Base-by-base conservation (phyloP, 2,113 vertebrate species). In the Cettia cetti region DNA sequence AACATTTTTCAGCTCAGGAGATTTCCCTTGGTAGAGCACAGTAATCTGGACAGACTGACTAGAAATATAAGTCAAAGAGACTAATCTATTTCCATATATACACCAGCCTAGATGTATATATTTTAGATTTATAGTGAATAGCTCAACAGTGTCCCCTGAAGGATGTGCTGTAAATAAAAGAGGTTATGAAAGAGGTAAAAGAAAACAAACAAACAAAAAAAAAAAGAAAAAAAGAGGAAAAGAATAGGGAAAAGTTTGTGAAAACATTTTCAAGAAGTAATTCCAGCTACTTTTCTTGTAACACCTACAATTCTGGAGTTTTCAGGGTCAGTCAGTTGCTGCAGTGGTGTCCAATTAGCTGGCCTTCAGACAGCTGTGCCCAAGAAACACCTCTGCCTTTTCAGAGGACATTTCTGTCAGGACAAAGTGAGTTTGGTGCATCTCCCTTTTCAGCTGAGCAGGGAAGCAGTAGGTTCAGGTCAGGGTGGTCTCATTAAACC, bases 111-210 rank as follows among this genome's bases (percentile, higher is more conserved):
- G 21, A 78, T 81, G 39, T 93, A 83, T 92, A 21, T 40, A 54
- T 86, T 82, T 92, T 63, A 66, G 33, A n/a, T 90, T 56, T 86
- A 86, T 86, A 78, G 60, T 31, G 77, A 66, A 75, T 89, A 92
- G 91, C 83, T 96, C 91, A 95, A 95, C 60, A 89, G 80, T 94
- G 94, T 95, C 94, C 92, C 86, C 94, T 91, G 76, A 96, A 96
- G 92, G 80, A 86, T 68, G 42, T 35, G 44, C 22, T 71, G 59
- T 91, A 96, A 91, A 88, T 57, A 68, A 91, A 35, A 93, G 49
- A 60, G 33, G 66, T 65, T 78, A n/a, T 50, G 33, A 76, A 92
- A 94, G 71, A 92, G 9, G 57, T 24, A 89, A 74, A 71, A 77
- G 35, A 82, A 79, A 11, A 69, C 10, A 50, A 28, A 52, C 9